These are phyloP conservation scores for Acrobasis suavella DNA, from an alignment of 2,888 invertebrate genomes.

Conservation along the genomic window DNA sequence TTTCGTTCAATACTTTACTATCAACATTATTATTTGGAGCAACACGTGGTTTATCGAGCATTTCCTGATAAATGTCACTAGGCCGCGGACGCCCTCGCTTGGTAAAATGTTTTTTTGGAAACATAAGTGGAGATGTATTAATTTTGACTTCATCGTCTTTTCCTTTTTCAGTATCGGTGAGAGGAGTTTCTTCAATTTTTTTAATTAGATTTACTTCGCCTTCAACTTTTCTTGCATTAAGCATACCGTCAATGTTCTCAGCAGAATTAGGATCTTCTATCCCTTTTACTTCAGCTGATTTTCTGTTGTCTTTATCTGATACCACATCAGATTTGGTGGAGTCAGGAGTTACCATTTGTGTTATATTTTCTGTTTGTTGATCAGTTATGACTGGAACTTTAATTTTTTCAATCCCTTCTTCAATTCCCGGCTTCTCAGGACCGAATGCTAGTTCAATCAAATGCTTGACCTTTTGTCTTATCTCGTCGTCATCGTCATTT, in stretches of 20 bases:
- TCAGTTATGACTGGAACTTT: slow-evolving; percentile 12
- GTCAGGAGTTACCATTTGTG: slow-evolving; percentile 22
- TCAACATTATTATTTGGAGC: slow-evolving; percentile 43
- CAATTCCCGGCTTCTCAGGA: slow-evolving; percentile 26
- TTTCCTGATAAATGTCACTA: slow-evolving; percentile 31
- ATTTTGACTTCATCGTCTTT: slow-evolving; percentile 39
- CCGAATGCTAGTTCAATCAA: slow-evolving; percentile 40
- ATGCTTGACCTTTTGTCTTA: slow-evolving; percentile 35
- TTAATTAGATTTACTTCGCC: slow-evolving; percentile 53
- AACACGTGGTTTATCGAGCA: slow-evolving; percentile 44
- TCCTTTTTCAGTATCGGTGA: slow-evolving; percentile 46
- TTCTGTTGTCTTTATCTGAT: slow-evolving; percentile 36
- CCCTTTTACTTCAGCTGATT: slow-evolving; percentile 33
- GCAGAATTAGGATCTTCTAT: neutral
- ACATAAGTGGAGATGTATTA: neutral
- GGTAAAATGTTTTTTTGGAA: neutral
- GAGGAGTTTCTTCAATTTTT: slow-evolving; percentile 48
- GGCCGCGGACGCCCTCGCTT: neutral
- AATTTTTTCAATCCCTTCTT: slow-evolving; percentile 19
- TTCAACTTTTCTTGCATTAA: slow-evolving; percentile 39
- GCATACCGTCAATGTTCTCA: neutral
- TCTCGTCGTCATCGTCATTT: slow-evolving; percentile 30
- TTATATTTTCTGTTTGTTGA: slow-evolving; percentile 24
- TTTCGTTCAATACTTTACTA: slow-evolving; percentile 43
- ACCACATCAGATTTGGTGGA: slow-evolving; percentile 23